Evolutionary conservation across 2,888 invertebrate genomes (phyloP).

Genomic region (Entomobrya proxima): DNA sequence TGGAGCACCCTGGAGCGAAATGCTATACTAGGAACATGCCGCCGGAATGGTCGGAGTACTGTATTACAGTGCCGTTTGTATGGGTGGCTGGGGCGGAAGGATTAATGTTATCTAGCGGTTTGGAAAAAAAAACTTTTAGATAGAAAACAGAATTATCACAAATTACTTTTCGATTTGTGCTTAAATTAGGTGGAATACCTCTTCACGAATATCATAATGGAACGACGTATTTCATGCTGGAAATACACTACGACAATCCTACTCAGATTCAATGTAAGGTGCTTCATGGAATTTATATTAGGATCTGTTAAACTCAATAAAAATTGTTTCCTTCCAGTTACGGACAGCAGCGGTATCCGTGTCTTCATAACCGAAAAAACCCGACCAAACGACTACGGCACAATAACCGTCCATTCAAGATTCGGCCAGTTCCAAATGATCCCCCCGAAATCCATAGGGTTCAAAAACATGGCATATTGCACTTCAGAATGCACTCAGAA

Average conservation of each 20-base stretch:
- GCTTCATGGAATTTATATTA: background rate
- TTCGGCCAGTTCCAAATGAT: constrained; percentile 89
- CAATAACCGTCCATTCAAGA: constrained; percentile 87
- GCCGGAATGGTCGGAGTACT: constrained; percentile 64
- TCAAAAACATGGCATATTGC: constrained; percentile 89
- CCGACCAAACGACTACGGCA: constrained; percentile 87
- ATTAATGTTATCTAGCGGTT: background rate
- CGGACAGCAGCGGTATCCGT: constrained; percentile 88
- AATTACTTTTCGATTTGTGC: too few relatives aligned
- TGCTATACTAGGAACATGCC: constrained; percentile 84
- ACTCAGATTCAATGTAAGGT: constrained; percentile 72
- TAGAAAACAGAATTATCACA: too few relatives aligned
- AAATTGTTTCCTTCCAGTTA: constrained; percentile 78
- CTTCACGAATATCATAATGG: constrained; percentile 78
- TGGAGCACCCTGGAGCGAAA: constrained; percentile 82
- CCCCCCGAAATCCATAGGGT: constrained; percentile 87
- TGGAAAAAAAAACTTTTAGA: too few relatives aligned
- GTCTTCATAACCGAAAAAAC: constrained; percentile 86
- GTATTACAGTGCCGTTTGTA: constrained; percentile 63
- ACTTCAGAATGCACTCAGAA: constrained; percentile 79
- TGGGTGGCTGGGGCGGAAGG: constrained; percentile 67
- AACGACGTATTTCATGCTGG: constrained; percentile 90
- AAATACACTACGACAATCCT: constrained; percentile 92
- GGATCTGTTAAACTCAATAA: background rate
- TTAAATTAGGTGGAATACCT: constrained; percentile 64